Evolutionary conservation across 2,888 invertebrate genomes (phyloP), one percentile per base, ranked within the genome.

Genomic region (Oeneis ivallda): DNA sequence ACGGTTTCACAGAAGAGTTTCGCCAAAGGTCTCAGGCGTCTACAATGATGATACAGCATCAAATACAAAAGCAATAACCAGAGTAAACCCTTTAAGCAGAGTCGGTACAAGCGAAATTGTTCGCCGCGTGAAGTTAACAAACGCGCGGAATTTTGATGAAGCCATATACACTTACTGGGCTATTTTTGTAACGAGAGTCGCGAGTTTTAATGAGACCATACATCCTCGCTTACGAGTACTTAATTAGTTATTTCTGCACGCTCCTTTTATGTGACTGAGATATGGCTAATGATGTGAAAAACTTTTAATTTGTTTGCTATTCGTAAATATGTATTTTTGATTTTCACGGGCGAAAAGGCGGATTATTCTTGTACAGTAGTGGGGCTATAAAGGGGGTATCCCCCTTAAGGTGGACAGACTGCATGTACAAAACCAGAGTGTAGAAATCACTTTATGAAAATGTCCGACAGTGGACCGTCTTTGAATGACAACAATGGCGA

Each of bases 131-230:
- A 82, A 82, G 79, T 81, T 81, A 82, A 81, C 79, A 77, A 81
- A 75, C 71, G 75, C 75, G 71, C 74, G 74, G 80, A 79, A 82
- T 83, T 81, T 78, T 82, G 80, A 82, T 83, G 80, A 81, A 78
- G 72, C 75, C 62, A 62, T 65, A 74, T 68, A 77, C 74, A 67
- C 61, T 74, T 68, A 62, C 68, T 65, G 67, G 72, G 77, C 78
- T 79, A 79, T 79, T 79, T 79, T 78, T 79, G 76, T 76, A 80
- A 80, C 67, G 65, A 62, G 65, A 61, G 66, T 71, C 65, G 68
- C 65, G 66, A 63, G 64, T 73, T 74, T 71, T 78, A 78, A 78
- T 72, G 74, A 73, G 72, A 70, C 66, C 65, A 62, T 65, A 62
- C 61, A 58, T 67, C 53, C 64, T 58, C 50, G 59, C 50, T 58